Evolutionary conservation across 2,113 vertebrate genomes (phyloP).

Genomic region (Apaloderma vittatum): DNA sequence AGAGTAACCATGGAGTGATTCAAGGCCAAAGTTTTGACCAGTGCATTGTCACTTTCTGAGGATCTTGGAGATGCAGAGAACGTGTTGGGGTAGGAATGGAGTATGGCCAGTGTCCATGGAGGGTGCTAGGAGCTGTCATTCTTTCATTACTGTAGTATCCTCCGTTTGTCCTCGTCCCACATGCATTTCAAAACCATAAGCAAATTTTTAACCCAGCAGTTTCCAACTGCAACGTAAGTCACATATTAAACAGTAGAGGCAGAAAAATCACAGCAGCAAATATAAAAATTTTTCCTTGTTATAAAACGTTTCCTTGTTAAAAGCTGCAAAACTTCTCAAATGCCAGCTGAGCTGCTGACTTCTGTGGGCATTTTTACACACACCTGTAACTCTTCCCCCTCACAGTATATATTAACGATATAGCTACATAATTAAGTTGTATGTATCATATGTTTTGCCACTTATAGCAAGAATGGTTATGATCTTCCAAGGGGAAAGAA

Average conservation of each 20-base stretch:
- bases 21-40: neutral
- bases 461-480: neutral
- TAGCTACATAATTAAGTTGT: neutral
- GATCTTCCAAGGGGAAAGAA: neutral
- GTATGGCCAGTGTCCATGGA: neutral
- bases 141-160: neutral
- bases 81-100: neutral
- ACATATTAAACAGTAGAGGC: neutral
- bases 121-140: neutral
- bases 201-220: neutral
- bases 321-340: neutral
- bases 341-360: neutral
- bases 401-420: neutral
- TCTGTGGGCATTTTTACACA: neutral
- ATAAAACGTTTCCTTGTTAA: neutral
- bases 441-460: neutral
- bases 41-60: neutral
- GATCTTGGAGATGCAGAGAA: neutral
- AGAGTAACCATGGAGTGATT: rapidly evolving
- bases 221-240: neutral
- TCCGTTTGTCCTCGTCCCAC: neutral
- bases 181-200: neutral
- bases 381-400: neutral
- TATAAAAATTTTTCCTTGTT: neutral
- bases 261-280: neutral